Base-by-base conservation (phyloP, 2,797 vertebrate genomes). In the Chanos chanos region DNA sequence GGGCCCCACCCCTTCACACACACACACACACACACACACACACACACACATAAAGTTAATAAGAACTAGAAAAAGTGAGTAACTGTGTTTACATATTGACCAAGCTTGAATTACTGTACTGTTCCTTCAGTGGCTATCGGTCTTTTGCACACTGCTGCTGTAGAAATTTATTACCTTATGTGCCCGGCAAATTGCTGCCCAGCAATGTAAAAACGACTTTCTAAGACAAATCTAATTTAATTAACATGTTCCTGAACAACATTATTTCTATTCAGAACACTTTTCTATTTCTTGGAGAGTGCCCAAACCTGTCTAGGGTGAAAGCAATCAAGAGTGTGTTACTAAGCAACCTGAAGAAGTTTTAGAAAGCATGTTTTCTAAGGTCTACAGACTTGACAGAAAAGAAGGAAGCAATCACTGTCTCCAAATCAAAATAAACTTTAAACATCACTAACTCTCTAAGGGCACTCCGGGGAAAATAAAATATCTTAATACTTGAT, bases 321-420 rank as follows among this genome's bases (percentile, higher is more conserved):
- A 72, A 71, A 21, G 28, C 58, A n/a, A 65, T 58, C 70, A 5
- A 48, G 22, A 13, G 7, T 7, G 15, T 47, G 79, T 85, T 74
- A 77, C 81, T 65, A 71, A 64, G 82, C 75, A 81, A 84, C 83
- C 45, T 13, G 0, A 53, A 19, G 21, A 56, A 68, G 64, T 61
- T 19, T 8, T 3, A 50, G n/a, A 61, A 61, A 79, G 61, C 39
- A 72, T 55, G 71, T 71, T 66, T 51, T 13, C 37, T 55, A 25
- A 31, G 31, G 36, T 3, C 56, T 47, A 53, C 12, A 45, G 18
- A n/a, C n/a, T n/a, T n/a, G n/a, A n/a, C n/a, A 5, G 21, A 45
- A 65, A 28, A 39, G 13, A 56, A 64, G 49, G 68, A 27, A 12
- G 4, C 52, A 59, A 73, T 69, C 16, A 48, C 64, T 41, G 54